Evolutionary conservation across 1,140 invertebrate genomes (phyloP), one percentile per base, ranked within the genome.

Genomic region (Tetranychus urticae): DNA sequence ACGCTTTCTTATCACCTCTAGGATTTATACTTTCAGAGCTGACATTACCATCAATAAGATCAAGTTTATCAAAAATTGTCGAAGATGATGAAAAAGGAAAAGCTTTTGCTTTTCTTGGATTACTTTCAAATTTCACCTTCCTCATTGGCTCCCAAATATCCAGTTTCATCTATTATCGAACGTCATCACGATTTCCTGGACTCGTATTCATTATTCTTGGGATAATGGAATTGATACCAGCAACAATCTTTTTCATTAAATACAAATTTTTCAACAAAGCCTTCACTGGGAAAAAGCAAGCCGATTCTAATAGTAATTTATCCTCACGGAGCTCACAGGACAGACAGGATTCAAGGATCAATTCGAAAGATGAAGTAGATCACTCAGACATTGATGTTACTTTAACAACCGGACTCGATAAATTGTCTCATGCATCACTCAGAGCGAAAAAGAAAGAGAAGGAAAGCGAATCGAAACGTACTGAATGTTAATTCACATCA

Each of bases 1-100:
- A 57, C 8, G 33, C 62, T n/a, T 54, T 59, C n/a, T 47, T 48
- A 1, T 60, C 47, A 14, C 36, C 63, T n/a, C 37, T 57, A 10
- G 46, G 73, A 5, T 68, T 69, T 36, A 69, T 74, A 52, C 68
- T 75, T 55, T 70, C 71, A 61, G 73, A 74, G 14, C 74, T 75
- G 66, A 68, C 70, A 52, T 70, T 76, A 23, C 74, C 75, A 35
- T 70, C 71, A 3, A 63, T 75, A 4, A 63, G 76, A 37, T 71
- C 75, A 6, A 66, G 74, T 37, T 64, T 75, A 33, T 76, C 75
- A 4, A 73, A 72, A 62, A 66, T 75, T 58, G 73, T 77, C 0
- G 64, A 68, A 23, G 59, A 64, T 10, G 67, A 71, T 66, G 76
- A 77, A 66, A 73, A 73, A 68, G 75, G 75, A 73, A 66, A 68